Conservation (phyloP, 53 echinoderm and acorn worm species). For the Zoroaster sp. region DNA sequence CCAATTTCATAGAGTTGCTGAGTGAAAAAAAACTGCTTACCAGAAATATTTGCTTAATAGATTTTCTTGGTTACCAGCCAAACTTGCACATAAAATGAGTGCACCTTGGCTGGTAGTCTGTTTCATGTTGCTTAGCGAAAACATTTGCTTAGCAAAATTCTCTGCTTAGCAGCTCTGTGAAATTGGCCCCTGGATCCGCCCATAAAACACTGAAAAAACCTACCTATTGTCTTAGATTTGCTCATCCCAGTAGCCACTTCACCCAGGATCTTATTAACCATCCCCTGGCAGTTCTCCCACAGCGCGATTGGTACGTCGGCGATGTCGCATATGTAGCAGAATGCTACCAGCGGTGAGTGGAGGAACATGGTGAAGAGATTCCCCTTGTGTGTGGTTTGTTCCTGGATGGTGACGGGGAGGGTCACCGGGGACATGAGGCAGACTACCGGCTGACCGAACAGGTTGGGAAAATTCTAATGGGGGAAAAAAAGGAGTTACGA, state of each 20-base stretch:
- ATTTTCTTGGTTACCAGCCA: too few species aligned
- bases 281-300: slow-evolving; percentile 91
- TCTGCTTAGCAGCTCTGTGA: too few species aligned
- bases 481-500: neutral
- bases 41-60: too few species aligned
- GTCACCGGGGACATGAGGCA: slow-evolving; percentile 87
- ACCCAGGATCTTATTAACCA: slow-evolving; percentile 83
- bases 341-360: slow-evolving; percentile 85
- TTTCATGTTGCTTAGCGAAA: too few species aligned
- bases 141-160: too few species aligned
- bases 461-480: slow-evolving; percentile 88
- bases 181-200: too few species aligned
- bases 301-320: slow-evolving; percentile 79
- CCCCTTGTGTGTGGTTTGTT: slow-evolving; percentile 78
- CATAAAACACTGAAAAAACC: too few species aligned
- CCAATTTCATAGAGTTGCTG: too few species aligned
- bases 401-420: slow-evolving; percentile 79
- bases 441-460: slow-evolving; percentile 97
- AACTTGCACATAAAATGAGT: too few species aligned
- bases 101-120: too few species aligned
- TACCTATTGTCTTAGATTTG: slow-evolving; percentile 96
- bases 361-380: slow-evolving; percentile 99
- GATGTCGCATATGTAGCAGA: slow-evolving; percentile 89
- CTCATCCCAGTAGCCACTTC: slow-evolving; percentile 72
- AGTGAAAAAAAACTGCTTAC: too few species aligned